Conservation (phyloP, 2,888 invertebrate species). For the Drosophila prostipennis region DNA sequence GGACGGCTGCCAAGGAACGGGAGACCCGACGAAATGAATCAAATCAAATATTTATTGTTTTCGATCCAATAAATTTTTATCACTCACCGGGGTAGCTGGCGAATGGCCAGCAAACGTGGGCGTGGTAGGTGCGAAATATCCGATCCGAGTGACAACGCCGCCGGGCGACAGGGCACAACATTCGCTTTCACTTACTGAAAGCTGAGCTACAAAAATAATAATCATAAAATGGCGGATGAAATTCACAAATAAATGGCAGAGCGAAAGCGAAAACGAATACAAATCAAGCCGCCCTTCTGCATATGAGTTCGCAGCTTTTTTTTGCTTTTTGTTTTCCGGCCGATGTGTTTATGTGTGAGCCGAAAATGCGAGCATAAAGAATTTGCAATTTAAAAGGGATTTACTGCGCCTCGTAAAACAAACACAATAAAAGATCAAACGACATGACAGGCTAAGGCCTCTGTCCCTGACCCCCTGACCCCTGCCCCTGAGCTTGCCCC, state of each 20-base stretch:
- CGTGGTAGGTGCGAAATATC: conserved; percentile 52
- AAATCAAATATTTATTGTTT: conserved; percentile 79
- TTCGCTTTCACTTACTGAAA: conserved; percentile 46
- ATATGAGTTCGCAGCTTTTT: conserved; percentile 6
- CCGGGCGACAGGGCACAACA: conserved; percentile 39
- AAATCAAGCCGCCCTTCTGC: conserved; percentile 19
- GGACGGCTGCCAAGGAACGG: conserved; percentile 17
- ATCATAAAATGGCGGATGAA: conserved; percentile 45
- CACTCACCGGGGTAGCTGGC: conserved; percentile 56
- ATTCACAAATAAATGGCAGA: conserved; percentile 48
- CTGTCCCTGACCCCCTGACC: conserved; percentile 27
- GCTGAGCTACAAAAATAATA: conserved; percentile 40
- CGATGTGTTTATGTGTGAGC: conserved; percentile 41
- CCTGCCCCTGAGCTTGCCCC: conserved; percentile 8
- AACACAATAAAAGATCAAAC: conserved; percentile 80
- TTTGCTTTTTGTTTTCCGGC: background rate
- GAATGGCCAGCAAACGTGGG: conserved; percentile 27
- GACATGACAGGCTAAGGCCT: conserved; percentile 69
- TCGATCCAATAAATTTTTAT: conserved; percentile 79
- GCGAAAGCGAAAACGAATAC: conserved; percentile 56
- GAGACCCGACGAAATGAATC: conserved; percentile 66
- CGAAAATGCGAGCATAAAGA: conserved; percentile 77
- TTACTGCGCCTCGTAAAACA: conserved; percentile 77
- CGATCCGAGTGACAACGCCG: conserved; percentile 37
- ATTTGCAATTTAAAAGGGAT: conserved; percentile 80